A percentile compares a stretch with the other conserved stretches of the same genome.
Evolutionary conservation across 2,888 invertebrate genomes (phyloP).

Genomic region (Lasioglossum villosulum): DNA sequence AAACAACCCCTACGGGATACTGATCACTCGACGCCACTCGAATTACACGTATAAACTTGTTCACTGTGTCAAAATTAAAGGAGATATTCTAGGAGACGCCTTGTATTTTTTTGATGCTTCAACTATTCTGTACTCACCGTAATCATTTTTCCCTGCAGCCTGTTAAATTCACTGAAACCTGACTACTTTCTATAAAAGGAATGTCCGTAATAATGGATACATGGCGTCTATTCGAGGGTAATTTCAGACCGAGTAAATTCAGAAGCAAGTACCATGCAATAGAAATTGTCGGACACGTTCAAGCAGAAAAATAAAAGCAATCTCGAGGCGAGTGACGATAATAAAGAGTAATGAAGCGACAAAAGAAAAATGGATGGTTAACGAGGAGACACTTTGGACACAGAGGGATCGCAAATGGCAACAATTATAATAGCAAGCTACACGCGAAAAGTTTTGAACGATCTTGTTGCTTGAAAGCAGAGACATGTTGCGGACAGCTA

Average conservation of each 20-base stretch:
- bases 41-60: too few species aligned
- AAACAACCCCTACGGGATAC: too few species aligned
- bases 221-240: not conserved
- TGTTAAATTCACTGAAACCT: too few species aligned
- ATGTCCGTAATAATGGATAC: not conserved
- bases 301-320: not conserved
- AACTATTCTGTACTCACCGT: not conserved
- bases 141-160: too few species aligned
- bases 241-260: not conserved
- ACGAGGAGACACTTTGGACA: not conserved
- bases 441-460: slow-evolving; percentile 66
- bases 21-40: too few species aligned
- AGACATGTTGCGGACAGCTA: slow-evolving; percentile 84
- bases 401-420: not conserved
- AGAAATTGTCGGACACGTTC: not conserved
- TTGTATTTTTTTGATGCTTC: too few species aligned
- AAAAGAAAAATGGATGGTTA: not conserved
- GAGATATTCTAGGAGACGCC: too few species aligned
- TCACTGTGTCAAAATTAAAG: too few species aligned
- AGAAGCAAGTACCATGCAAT: not conserved
- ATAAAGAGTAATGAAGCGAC: not conserved
- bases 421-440: slow-evolving; percentile 37
- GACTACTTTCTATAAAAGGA: not conserved
- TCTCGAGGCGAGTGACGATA: not conserved
- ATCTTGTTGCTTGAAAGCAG: slow-evolving; percentile 83